Evolutionary conservation across 2,113 vertebrate species (phyloP), one percentile per base, ranked within the genome.

Genomic region (Gadus macrocephalus): DNA sequence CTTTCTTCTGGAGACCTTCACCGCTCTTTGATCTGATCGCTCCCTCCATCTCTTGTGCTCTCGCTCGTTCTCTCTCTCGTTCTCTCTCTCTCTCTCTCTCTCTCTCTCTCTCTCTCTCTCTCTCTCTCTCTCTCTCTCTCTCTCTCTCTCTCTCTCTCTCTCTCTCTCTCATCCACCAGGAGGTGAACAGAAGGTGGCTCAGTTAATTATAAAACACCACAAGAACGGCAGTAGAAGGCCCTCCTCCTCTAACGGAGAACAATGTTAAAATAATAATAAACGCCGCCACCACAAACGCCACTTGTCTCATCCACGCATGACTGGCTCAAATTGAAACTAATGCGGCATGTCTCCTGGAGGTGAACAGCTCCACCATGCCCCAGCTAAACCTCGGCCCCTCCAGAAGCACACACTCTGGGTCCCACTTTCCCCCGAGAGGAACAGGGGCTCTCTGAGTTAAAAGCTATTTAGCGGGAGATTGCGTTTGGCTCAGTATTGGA

Each of bases 361-460:
- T 78, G 69, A 70, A 56, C 68, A 78, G 73, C 83, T 80, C 80
- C 68, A 73, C 65, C 53, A 73, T 66, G 75, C 78, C 83, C 78
- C 76, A 87, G 83, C 63, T 74, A 79, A 85, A 81, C 83, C 81
- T 78, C 66, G 71, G 69, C 81, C 83, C 85, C 76, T 75, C 84
- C 81, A 88, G 84, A 82, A 72, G 70, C 73, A 79, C 85, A 84
- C 81, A 78, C 75, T 89, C 85, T 86, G 86, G 83, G 78, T 73
- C 81, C 75, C 72, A 1, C 68, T 74, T 76, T 83, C 83, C 65
- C 63, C 49, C 62, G 64, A 58, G 73, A 79, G 80, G 80, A 85
- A 87, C 78, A 62, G 78, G 70, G 72, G 60, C 66, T 71, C 81
- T 62, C 74, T 75, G 76, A 90, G 91, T 89, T 86, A 89, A 88